Evolutionary conservation across 2,113 vertebrate species (phyloP), one percentile per base, ranked within the genome.

Genomic region (Rhinolophus sinicus): DNA sequence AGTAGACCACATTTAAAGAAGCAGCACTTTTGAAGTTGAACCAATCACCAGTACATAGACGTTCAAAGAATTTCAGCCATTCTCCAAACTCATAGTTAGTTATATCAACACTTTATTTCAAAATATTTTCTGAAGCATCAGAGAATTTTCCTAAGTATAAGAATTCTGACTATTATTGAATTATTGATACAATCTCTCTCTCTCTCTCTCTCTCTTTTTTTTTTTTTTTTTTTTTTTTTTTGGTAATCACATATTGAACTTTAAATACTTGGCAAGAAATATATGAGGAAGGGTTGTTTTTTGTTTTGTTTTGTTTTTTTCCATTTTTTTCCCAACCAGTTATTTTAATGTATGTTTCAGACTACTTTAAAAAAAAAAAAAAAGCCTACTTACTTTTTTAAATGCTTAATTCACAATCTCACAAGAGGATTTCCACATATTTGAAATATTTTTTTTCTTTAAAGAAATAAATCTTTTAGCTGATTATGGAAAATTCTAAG

Each of bases 401-500:
- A 94, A 97, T 92, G 64, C 76, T 96, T 93, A 86, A 93, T 65
- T 97, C 58, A 95, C 78, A 54, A 90, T 92, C 81, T 96, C 88
- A 89, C 69, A 83, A 94, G 95, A 96, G 91, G 73, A 96, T 93
- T 97, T 96, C 70, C 58, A 87, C 77, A 90, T 87, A 87, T 96
- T 96, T 95, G 88, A 95, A 97, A 86, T 81, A 67, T 88, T 92
- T 97, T 94, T 97, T 89, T 91, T 76, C 88, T 84, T 93, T 6
- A 88, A 98, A 96, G 62, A 96, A 97, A 96, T 90, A 97, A 92
- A 65, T 92, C 60, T 96, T 90, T 93, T 93, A 83, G 69, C 89
- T 97, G 95, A 97, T 97, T 96, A 87, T 95, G 67, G 88, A 85
- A 97, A 94, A 95, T 96, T 96, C 93, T 84, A 91, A 97, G 95